Percentiles rank a stretch among this genome's conserved stretches.
Evolutionary conservation across 2,113 vertebrate genomes (phyloP).

Genomic region (Chionodraco myersi): DNA sequence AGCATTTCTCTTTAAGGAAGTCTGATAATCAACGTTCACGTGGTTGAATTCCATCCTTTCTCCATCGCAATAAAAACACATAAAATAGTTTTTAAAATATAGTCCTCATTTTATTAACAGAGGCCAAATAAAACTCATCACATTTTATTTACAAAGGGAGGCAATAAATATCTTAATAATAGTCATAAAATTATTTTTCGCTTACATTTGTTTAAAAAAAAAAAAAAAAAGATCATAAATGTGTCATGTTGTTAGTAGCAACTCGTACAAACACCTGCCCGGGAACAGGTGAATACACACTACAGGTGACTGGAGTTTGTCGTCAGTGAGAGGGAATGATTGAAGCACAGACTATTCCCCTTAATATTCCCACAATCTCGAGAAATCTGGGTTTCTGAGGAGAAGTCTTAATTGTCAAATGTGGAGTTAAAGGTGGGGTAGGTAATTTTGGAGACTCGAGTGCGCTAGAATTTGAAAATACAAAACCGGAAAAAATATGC

Average conservation of each 20-base stretch:
- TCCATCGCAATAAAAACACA: slow-evolving; percentile 59
- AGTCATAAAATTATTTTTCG: slow-evolving; percentile 88
- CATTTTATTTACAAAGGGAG: slow-evolving; percentile 88
- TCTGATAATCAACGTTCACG: slow-evolving; percentile 4
- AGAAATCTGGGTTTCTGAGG: slow-evolving; percentile 1
- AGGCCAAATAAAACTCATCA: slow-evolving; percentile 88
- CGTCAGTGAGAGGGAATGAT: slow-evolving; percentile 36
- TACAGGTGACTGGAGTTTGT: slow-evolving; percentile 61
- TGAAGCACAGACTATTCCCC: slow-evolving; percentile 46
- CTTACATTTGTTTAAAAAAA: slow-evolving; percentile 81
- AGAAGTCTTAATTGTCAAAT: slow-evolving; percentile 44
- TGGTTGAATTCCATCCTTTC: not conserved
- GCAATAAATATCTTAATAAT: slow-evolving; percentile 91
- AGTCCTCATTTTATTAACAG: slow-evolving; percentile 89
- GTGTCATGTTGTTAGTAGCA: slow-evolving; percentile 87
- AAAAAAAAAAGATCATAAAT: slow-evolving; percentile 76
- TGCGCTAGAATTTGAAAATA: too few species aligned
- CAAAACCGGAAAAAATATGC: too few species aligned
- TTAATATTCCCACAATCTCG: slow-evolving; percentile 46
- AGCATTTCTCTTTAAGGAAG: slow-evolving; percentile 47
- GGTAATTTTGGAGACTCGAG: too few species aligned
- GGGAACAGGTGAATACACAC: slow-evolving; percentile 75
- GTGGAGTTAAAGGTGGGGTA: not conserved
- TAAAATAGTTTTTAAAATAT: slow-evolving; percentile 81
- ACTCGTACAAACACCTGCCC: slow-evolving; percentile 77